Percentiles rank a stretch among this genome's conserved stretches.
Evolutionary conservation across 2,113 vertebrate species (phyloP).

Genomic region (Trinectes maculatus): DNA sequence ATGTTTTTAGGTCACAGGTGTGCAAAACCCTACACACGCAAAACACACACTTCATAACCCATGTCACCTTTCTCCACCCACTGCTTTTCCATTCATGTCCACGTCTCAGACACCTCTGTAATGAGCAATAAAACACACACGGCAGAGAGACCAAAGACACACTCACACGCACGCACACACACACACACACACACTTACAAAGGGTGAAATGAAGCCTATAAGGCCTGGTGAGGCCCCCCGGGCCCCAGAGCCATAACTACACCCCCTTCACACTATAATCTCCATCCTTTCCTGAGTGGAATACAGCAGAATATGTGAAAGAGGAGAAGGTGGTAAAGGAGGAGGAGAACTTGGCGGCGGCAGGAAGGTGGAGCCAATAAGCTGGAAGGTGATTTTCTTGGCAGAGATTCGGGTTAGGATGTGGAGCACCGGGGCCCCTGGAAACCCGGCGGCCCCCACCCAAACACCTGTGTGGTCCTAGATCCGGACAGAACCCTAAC

Average conservation of each 20-base stretch:
- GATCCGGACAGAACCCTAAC: conserved; percentile 61
- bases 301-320: conserved; percentile 71
- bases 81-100: conserved; percentile 65
- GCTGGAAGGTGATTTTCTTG: conserved; percentile 76
- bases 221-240: conserved; percentile 49
- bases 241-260: conserved; percentile 40
- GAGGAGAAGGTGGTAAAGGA: conserved; percentile 71
- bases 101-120: conserved; percentile 80
- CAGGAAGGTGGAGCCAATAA: conserved; percentile 44
- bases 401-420: conserved; percentile 53
- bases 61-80: conserved; percentile 42
- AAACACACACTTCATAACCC: conserved; percentile 13
- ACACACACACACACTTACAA: conserved; percentile 47
- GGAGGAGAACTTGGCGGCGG: conserved; percentile 31
- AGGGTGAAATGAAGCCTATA: conserved; percentile 56
- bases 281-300: conserved; percentile 36
- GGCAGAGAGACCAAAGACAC: conserved; percentile 60
- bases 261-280: conserved; percentile 40
- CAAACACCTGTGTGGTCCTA: conserved; percentile 75
- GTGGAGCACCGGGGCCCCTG: conserved; percentile 29
- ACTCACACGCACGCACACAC: conserved; percentile 41
- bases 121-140: conserved; percentile 78
- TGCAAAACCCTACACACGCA: conserved; percentile 10
- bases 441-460: conserved; percentile 16
- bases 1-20: conserved; percentile 34